A percentile compares a stretch with the other conserved stretches of the same genome.
These are phyloP conservation scores for Centrocercus urophasianus DNA, from an alignment of 2,113 vertebrate species.

Conservation along the genomic window DNA sequence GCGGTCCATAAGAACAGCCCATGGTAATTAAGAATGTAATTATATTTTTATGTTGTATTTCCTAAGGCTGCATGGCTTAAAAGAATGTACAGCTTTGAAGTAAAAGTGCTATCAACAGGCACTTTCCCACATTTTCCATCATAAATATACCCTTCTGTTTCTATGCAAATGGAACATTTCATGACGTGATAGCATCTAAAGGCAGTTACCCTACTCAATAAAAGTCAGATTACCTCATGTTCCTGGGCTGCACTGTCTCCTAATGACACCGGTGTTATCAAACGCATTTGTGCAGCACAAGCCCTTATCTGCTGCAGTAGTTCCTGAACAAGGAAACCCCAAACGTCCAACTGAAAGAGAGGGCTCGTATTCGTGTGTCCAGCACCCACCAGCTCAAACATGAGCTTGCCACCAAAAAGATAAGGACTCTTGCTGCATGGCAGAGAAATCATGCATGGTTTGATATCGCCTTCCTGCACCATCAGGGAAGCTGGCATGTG, in stretches of 20 bases:
- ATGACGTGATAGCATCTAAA: neutral
- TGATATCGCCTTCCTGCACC: neutral
- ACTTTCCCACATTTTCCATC: constrained; percentile 8
- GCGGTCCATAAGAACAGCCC: neutral
- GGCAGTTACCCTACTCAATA: neutral
- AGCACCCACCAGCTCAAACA: neutral
- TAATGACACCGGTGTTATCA: neutral
- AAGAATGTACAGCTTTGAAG: neutral
- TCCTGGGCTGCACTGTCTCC: neutral
- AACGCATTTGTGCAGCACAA: neutral
- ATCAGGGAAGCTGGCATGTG: neutral
- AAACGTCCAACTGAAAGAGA: neutral
- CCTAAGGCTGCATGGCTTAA: neutral
- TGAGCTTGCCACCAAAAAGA: neutral
- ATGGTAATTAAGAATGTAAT: neutral
- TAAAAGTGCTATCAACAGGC: neutral
- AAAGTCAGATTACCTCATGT: neutral
- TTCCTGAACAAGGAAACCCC: neutral
- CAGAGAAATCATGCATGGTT: neutral
- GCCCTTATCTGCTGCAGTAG: neutral
- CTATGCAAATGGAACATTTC: neutral
- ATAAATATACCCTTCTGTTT: neutral
- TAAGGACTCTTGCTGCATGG: neutral
- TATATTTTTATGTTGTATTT: neutral
- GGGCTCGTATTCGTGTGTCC: neutral